Base-by-base conservation (phyloP, 2,888 invertebrate species). In the Exephanes ischioxanthus region DNA sequence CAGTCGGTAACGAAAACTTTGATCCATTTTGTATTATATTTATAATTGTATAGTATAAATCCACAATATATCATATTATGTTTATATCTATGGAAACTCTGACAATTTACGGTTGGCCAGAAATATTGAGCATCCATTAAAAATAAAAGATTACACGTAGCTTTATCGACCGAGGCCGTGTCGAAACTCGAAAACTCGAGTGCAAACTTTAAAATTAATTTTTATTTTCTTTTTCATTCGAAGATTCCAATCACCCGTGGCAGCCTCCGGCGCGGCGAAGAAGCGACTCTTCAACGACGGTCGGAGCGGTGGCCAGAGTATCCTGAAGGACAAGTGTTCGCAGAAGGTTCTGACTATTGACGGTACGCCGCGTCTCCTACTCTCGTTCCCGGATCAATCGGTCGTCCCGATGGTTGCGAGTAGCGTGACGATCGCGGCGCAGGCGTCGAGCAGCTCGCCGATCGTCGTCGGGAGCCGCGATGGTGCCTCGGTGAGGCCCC, bases 171-270 rank as follows among this genome's bases (percentile, higher is more conserved):
- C 14, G 45, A 14, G 45, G 11, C 14, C 41, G 11, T 41, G 5
- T 45, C 14, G 45, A 11, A 9, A 41, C 11, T 41, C 45, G 45
- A 45, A 14, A 14, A 45, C 45, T 45, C 2, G 14, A 45, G 45
- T 37, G 6, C 7, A 6, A 33, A 30, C 2, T n/a, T 19, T 4
- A 1, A 3, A 6, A 67, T 19, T 41, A 37, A 67, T 41, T n/a
- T 2, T 9, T 3, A 2, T 63, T 41, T 16, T 48, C 2, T n/a
- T 2, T 7, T 79, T 76, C 3, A 45, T 14, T 95, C 96, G 96
- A 86, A 95, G 96, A 89, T 97, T 97, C 92, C 95, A 96, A 79
- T 96, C 96, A 0, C 97, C 97, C 0, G 94, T 95, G 63, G 94
- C 91, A 37, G 88, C 95, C 3, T 95, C 93, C 2, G 92, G 92